These are phyloP conservation scores for Diorhabda elongata DNA, from an alignment of 1,140 invertebrate genomes.

Conservation along the genomic window DNA sequence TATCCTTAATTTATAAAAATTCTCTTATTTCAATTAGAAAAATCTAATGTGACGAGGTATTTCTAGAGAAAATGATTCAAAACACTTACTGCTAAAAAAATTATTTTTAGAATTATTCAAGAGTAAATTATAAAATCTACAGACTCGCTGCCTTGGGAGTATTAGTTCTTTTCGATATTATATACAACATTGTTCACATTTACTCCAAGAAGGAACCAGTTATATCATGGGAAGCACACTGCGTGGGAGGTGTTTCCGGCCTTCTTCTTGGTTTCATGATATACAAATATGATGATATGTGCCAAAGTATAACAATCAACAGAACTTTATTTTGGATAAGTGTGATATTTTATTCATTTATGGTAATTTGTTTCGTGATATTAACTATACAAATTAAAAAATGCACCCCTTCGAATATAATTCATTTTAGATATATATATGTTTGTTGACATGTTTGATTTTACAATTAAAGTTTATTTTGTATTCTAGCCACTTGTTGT, in stretches of 20 bases:
- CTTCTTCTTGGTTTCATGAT: constrained; percentile 74
- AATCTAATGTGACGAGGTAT: no score
- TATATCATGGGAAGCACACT: constrained; percentile 70
- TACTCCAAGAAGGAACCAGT: constrained; percentile 49
- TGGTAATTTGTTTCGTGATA: constrained; percentile 33
- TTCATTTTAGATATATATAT: constrained; percentile 29
- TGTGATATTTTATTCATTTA: constrained; percentile 26
- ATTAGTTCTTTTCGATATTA: constrained; percentile 57
- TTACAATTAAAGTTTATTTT: neutral
- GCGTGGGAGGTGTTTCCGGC: constrained; percentile 74
- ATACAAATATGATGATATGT: constrained; percentile 37
- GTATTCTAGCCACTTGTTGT: neutral
- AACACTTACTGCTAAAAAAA: no score
- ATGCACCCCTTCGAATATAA: constrained; percentile 32
- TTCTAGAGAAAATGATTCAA: no score
- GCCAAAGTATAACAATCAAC: constrained; percentile 3
- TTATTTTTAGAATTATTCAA: constrained; percentile 55
- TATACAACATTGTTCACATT: constrained; percentile 49
- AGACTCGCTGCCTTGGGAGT: constrained; percentile 57
- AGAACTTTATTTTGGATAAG: constrained; percentile 31
- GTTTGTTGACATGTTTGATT: constrained; percentile 28
- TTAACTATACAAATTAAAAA: constrained; percentile 35
- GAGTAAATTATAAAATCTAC: constrained; percentile 56
- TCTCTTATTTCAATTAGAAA: no score
- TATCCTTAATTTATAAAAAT: no score